Base-by-base conservation (phyloP, 1,140 invertebrate genomes). In the Cherax quadricarinatus region DNA sequence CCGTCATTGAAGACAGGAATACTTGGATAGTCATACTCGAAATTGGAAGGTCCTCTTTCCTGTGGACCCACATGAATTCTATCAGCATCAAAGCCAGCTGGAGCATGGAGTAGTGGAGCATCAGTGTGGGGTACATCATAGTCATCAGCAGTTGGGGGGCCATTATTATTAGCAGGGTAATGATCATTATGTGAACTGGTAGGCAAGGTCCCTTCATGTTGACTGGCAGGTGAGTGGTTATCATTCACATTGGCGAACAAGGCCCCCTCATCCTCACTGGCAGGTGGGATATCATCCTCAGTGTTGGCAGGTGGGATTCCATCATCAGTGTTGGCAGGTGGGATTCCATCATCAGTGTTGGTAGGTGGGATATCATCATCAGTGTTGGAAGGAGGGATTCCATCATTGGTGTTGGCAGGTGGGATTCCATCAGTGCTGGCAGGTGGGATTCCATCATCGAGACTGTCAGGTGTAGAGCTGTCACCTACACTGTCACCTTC, bases 1-100 rank as follows among this genome's bases (percentile, higher is more conserved):
- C 70, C 60, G 16, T 86, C 85, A 21, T 75, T 66, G 49, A 75
- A 78, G 49, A 86, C 85, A 24, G 66, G 62, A 4, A 86, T 66
- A 18, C 62, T 70, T 1, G 85, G 85, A 41, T 86, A 86, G 51
- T 86, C 85, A 51, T 21, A 73, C 16, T 86, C 66, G 41, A 51
- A 51, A 30, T 5, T 24, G n/a, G 70, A 30, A 9, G 81, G 81
- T 7, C 30, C 21, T 57, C 81, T 60, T 51, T 70, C 53, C 53
- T 57, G 9, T 57, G 53, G 14, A 14, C 1, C 5, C 14, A 10
- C 14, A 57, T 3, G 9, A 57, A 14, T 57, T 0, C 53, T 57
- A 14, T 57, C 53, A 57, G 53, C 53, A 7, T 57, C 14, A 14
- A 3, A 5, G 14, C 1, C 14, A 14, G 14, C 53, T 57, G 53